Percentiles rank a stretch among this genome's conserved stretches.
Conservation (phyloP, 2,888 invertebrate genomes). For the Scaptomyza polygonia region DNA sequence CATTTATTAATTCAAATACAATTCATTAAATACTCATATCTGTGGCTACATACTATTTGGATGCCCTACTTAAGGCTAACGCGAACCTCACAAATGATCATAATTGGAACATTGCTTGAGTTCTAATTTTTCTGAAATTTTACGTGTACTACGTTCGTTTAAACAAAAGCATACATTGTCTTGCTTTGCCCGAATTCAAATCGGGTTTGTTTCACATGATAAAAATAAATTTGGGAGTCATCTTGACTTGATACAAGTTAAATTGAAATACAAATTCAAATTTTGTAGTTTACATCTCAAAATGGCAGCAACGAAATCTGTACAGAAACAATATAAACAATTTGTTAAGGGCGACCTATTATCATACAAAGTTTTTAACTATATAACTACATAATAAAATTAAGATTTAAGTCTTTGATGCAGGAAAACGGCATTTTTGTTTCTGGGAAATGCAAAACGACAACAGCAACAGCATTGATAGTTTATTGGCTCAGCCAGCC, state of each 20-base stretch:
- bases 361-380: slow-evolving; percentile 48
- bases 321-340: slow-evolving; percentile 34
- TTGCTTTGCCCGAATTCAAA: slow-evolving; percentile 12
- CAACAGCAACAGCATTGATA: slow-evolving; percentile 2
- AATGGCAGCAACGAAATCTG: slow-evolving; percentile 47
- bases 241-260: slow-evolving; percentile 68
- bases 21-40: slow-evolving; percentile 58
- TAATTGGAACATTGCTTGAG: neutral
- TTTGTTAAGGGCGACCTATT: slow-evolving; percentile 40
- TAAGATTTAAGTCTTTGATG: slow-evolving; percentile 60
- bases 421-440: slow-evolving; percentile 31
- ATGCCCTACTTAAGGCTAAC: slow-evolving; percentile 51
- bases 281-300: slow-evolving; percentile 36
- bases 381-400: slow-evolving; percentile 51
- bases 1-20: slow-evolving; percentile 52
- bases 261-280: slow-evolving; percentile 40
- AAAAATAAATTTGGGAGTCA: slow-evolving; percentile 11
- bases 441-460: slow-evolving; percentile 11
- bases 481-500: slow-evolving; percentile 84
- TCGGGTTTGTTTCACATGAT: slow-evolving; percentile 1
- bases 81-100: neutral
- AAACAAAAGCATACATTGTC: slow-evolving; percentile 15
- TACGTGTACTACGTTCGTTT: slow-evolving; percentile 26
- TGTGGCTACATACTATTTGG: slow-evolving; percentile 26
- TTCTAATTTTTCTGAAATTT: slow-evolving; percentile 12